phyloP scores from a whole-genome alignment of 2,797 vertebrate species.

The Eutrigla gurnardus region DNA sequence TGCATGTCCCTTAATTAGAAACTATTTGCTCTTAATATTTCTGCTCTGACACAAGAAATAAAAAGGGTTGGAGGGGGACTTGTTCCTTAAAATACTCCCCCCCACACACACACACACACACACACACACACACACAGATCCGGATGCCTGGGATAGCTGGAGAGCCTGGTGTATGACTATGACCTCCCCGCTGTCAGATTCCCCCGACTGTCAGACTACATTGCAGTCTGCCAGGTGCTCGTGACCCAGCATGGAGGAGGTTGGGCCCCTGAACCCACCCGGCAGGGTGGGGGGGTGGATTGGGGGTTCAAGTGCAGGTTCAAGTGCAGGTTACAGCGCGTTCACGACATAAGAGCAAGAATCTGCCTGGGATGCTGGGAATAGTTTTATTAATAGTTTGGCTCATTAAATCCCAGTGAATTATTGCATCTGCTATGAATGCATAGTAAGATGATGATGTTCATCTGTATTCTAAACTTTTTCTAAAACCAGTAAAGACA shows the following conservation, averaged over 20 bases:
- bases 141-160: conserved; percentile 69
- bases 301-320: conserved; percentile 58
- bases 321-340: conserved; percentile 48
- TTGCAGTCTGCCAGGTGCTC: conserved; percentile 50
- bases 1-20: too few species aligned
- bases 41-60: conserved; percentile 7
- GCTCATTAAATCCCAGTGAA: conserved; percentile 9
- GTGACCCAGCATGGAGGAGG: conserved; percentile 39
- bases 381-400: conserved; percentile 11
- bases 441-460: not conserved
- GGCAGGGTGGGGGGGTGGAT: not conserved
- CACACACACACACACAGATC: conserved; percentile 19
- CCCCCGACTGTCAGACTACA: conserved; percentile 53
- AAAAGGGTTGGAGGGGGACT: not conserved
- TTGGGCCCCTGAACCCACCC: conserved; percentile 8
- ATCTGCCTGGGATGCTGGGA: conserved; percentile 11
- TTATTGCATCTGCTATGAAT: conserved; percentile 2
- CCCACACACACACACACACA: conserved; percentile 30
- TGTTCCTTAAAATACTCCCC: conserved; percentile 27
- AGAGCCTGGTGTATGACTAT: conserved; percentile 58
- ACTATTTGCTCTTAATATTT: conserved; percentile 23
- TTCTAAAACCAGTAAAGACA: not conserved
- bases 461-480: not conserved
- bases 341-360: conserved; percentile 12
- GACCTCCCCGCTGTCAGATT: conserved; percentile 62